Evolutionary conservation across 2,888 invertebrate genomes (phyloP).

Genomic region (Furcula furcula): DNA sequence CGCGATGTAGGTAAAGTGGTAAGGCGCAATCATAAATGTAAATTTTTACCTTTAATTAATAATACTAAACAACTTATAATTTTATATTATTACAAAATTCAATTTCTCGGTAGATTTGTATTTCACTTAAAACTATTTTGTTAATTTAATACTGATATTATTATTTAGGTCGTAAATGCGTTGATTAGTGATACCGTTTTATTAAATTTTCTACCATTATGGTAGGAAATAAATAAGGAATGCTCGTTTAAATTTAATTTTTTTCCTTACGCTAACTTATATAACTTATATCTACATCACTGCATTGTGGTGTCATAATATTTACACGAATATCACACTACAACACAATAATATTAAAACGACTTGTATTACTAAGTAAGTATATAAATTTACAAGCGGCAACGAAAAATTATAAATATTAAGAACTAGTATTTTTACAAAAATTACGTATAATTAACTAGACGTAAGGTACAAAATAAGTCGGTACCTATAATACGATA

Average conservation of each 20-base stretch:
- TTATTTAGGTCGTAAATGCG: conserved; percentile 62
- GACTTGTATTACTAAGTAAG: not conserved
- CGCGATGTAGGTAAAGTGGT: no score
- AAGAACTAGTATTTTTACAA: conserved; percentile 25
- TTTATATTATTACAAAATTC: conserved; percentile 5
- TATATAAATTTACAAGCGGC: conserved; percentile 37
- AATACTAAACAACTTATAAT: no score
- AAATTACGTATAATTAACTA: conserved; percentile 12
- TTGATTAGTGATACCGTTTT: conserved; percentile 45
- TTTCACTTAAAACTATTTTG: conserved; percentile 32
- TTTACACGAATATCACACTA: conserved; percentile 1
- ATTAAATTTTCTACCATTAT: conserved; percentile 24
- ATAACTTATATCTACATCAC: no score
- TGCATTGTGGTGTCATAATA: no score
- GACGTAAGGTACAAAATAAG: no score
- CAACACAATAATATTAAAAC: not conserved
- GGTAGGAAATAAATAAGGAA: conserved; percentile 47
- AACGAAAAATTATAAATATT: conserved; percentile 29
- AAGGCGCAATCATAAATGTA: no score
- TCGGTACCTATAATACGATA: no score
- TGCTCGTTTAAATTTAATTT: conserved; percentile 35
- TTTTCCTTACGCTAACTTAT: conserved; percentile 25
- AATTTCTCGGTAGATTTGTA: conserved; percentile 36
- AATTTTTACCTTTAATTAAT: no score
- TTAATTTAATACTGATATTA: conserved; percentile 60